Evolutionary conservation across 2,797 vertebrate genomes (phyloP).

Genomic region (Jordanella pulchra): DNA sequence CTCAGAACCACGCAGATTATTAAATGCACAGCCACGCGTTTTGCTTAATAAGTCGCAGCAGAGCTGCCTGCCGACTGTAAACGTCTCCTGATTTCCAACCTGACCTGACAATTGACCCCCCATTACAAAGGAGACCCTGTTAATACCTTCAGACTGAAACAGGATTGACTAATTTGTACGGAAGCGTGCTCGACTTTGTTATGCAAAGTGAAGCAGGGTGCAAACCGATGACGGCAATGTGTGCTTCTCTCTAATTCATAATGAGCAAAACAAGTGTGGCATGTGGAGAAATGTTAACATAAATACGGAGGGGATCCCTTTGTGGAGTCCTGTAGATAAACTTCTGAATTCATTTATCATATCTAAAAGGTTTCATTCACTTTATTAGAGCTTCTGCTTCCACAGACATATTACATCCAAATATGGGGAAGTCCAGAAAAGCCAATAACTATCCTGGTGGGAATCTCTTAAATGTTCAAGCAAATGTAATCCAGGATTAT

Average conservation of each 20-base stretch:
- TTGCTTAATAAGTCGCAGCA: slow-evolving; percentile 38
- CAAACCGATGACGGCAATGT: slow-evolving; percentile 19
- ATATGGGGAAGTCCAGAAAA: slow-evolving; percentile 63
- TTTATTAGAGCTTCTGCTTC: slow-evolving; percentile 47
- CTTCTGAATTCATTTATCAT: slow-evolving; percentile 45
- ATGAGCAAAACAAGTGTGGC: slow-evolving; percentile 48
- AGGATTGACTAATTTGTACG: slow-evolving; percentile 43
- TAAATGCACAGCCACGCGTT: slow-evolving; percentile 57
- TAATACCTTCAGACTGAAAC: slow-evolving; percentile 49
- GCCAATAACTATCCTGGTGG: slow-evolving; percentile 64
- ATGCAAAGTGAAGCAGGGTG: slow-evolving; percentile 49
- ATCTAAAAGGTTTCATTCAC: slow-evolving; percentile 61
- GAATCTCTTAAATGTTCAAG: slow-evolving; percentile 72
- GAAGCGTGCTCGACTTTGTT: slow-evolving; percentile 41
- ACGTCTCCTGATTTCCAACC: slow-evolving; percentile 45
- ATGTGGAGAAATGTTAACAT: slow-evolving; percentile 3
- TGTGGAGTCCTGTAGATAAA: slow-evolving; percentile 44
- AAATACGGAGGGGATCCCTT: slow-evolving; percentile 1
- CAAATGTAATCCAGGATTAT: slow-evolving; percentile 74
- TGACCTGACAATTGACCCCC: slow-evolving; percentile 55
- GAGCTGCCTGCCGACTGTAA: slow-evolving; percentile 43
- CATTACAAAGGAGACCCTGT: slow-evolving; percentile 46
- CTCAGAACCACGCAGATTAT: slow-evolving; percentile 43
- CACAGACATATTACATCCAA: slow-evolving; percentile 67
- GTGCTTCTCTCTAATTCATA: slow-evolving; percentile 19